Conservation (phyloP, 2,888 invertebrate species). For the Cataglyphis altisquamis region DNA sequence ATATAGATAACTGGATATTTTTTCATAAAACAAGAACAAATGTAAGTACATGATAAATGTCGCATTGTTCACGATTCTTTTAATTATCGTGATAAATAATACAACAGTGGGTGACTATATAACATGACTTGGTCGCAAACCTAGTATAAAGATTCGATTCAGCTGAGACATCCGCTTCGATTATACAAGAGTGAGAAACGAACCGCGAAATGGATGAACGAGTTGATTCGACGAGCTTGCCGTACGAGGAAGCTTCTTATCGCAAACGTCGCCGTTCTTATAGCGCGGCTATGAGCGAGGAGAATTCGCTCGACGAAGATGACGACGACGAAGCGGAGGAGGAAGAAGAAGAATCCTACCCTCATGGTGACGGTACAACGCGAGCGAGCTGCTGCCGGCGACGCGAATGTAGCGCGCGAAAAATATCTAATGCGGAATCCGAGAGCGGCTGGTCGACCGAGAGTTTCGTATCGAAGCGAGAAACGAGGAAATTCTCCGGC, state of each 20-base stretch:
- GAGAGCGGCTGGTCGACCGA: constrained; percentile 71
- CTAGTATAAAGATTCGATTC: background rate
- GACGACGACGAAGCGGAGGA: constrained; percentile 25
- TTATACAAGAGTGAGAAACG: constrained; percentile 29
- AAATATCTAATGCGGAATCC: constrained; percentile 71
- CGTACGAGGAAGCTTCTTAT: constrained; percentile 52
- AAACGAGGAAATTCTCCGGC: constrained; percentile 67
- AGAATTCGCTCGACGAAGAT: constrained; percentile 59
- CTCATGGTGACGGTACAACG: constrained; percentile 37
- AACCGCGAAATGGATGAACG: constrained; percentile 53
- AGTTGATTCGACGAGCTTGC: constrained; percentile 42
- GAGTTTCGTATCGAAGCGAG: constrained; percentile 66
- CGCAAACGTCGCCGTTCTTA: constrained; percentile 79
- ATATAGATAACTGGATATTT: background rate
- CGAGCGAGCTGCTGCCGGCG: constrained; percentile 45
- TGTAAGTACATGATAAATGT: background rate
- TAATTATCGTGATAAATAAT: constrained; percentile 9
- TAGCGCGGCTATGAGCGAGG: constrained; percentile 76
- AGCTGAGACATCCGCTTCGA: constrained; percentile 1
- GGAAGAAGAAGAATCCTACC: constrained; percentile 61
- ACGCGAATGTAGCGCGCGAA: constrained; percentile 34
- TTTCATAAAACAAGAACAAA: background rate
- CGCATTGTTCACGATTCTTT: background rate
- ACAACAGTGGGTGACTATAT: constrained; percentile 3
- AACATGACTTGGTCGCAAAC: background rate